Conservation (phyloP, 1,140 invertebrate species). For the Aphis craccivora region DNA sequence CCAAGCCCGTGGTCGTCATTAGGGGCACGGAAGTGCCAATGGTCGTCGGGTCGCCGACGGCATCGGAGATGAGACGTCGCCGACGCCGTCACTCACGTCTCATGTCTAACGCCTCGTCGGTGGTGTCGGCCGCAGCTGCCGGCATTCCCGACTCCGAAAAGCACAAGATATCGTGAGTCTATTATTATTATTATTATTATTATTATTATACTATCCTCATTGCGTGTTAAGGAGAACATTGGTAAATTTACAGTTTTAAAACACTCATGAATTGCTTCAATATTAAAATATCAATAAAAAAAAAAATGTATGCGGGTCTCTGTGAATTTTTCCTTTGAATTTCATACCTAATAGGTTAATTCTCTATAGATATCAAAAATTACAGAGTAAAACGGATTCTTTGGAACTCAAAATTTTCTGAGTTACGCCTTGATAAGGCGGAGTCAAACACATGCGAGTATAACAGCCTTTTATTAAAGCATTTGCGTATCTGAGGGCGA, state of each 20-base stretch:
- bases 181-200: neutral
- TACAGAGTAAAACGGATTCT: neutral
- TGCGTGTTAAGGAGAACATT: neutral
- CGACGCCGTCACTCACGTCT: neutral
- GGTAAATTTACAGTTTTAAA: neutral
- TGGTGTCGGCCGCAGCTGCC: slow-evolving; percentile 10
- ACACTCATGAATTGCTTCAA: neutral
- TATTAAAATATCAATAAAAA: neutral
- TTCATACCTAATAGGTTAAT: too few species aligned
- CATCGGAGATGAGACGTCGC: neutral
- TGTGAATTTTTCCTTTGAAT: too few species aligned
- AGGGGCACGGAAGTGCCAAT: neutral
- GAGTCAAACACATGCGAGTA: neutral
- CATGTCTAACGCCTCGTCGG: neutral
- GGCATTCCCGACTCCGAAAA: neutral
- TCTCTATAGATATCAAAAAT: neutral
- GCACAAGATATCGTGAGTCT: slow-evolving; percentile 34
- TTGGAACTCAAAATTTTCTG: neutral
- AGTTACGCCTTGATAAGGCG: neutral
- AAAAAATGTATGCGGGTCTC: neutral
- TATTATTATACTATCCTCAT: neutral
- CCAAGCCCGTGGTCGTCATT: neutral
- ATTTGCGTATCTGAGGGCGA: neutral
- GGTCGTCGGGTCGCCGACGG: neutral
- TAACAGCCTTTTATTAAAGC: neutral